Percentiles rank a stretch among this genome's conserved stretches.
Evolutionary conservation across 2,113 vertebrate species (phyloP).

Genomic region (Pardalotus punctatus): DNA sequence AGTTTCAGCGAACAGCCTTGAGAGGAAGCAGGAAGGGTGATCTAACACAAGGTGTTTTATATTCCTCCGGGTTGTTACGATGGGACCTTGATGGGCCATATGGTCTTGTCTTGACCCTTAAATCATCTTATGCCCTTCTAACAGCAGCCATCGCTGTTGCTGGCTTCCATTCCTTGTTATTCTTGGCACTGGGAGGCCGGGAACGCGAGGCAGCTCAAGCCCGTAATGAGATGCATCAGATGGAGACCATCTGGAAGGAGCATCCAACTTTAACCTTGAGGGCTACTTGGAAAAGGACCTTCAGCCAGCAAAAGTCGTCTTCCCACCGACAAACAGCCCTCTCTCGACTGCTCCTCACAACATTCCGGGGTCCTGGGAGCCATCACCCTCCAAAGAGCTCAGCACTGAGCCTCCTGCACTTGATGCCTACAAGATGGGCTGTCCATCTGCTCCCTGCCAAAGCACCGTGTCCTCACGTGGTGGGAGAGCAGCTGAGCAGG

Average conservation of each 20-base stretch:
- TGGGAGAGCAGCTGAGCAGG: background rate
- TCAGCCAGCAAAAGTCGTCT: slow-evolving; percentile 8
- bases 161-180: slow-evolving; percentile 69
- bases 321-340: slow-evolving; percentile 16
- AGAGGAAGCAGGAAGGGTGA: slow-evolving; percentile 14
- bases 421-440: background rate
- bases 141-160: slow-evolving; percentile 55
- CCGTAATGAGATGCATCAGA: slow-evolving; percentile 74
- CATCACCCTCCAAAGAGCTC: slow-evolving; percentile 29
- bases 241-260: slow-evolving; percentile 77
- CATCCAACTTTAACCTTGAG: slow-evolving; percentile 78
- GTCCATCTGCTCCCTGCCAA: slow-evolving; percentile 57
- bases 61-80: slow-evolving; percentile 40
- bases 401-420: background rate
- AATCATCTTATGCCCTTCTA: slow-evolving; percentile 52
- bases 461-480: background rate
- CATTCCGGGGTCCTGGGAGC: background rate
- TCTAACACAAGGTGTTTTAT: slow-evolving; percentile 1
- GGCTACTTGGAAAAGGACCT: slow-evolving; percentile 70
- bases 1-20: background rate
- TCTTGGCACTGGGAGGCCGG: slow-evolving; percentile 68
- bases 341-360: background rate
- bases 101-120: slow-evolving; percentile 74
- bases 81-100: slow-evolving; percentile 59
- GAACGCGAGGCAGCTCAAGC: slow-evolving; percentile 56